Percentiles rank a stretch among this genome's conserved stretches.
phyloP scores from a whole-genome alignment of 2,797 vertebrate genomes.

The Lateolabrax maculatus region DNA sequence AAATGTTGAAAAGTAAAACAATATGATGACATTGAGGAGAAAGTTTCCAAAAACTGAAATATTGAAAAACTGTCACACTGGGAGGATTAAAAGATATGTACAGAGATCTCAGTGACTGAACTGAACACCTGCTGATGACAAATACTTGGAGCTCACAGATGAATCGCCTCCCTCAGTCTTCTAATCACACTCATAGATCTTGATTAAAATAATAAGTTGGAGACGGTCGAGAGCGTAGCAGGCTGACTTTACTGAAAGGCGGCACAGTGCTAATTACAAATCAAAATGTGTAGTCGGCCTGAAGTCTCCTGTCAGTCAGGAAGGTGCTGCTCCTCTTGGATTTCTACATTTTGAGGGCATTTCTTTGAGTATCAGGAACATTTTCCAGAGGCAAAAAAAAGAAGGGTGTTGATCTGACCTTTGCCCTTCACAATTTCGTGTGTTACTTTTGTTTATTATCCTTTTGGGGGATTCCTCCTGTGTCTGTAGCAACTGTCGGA shows the following conservation, averaged over 20 bases:
- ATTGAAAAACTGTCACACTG: neutral
- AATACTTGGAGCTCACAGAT: conserved; percentile 1
- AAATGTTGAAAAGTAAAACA: neutral
- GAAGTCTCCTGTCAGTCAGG: no score
- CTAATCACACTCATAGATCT: conserved; percentile 37
- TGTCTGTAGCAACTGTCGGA: no score
- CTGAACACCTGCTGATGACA: conserved; percentile 15
- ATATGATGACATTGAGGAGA: neutral
- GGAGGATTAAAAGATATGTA: neutral
- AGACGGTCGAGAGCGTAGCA: neutral
- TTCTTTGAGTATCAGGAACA: neutral
- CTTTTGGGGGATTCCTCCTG: no score
- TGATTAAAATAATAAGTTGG: conserved; percentile 24
- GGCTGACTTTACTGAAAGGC: neutral
- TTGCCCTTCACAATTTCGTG: no score
- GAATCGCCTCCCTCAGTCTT: conserved; percentile 10
- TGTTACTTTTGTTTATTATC: neutral
- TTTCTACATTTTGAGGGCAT: no score
- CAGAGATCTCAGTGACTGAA: neutral
- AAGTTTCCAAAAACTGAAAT: neutral
- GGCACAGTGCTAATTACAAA: neutral
- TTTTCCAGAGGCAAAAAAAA: no score
- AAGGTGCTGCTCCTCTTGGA: no score
- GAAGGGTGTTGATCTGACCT: no score
- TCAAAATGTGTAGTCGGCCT: neutral